These are phyloP conservation scores for Abscondita cerata DNA, from an alignment of 2,888 invertebrate species.

Conservation along the genomic window DNA sequence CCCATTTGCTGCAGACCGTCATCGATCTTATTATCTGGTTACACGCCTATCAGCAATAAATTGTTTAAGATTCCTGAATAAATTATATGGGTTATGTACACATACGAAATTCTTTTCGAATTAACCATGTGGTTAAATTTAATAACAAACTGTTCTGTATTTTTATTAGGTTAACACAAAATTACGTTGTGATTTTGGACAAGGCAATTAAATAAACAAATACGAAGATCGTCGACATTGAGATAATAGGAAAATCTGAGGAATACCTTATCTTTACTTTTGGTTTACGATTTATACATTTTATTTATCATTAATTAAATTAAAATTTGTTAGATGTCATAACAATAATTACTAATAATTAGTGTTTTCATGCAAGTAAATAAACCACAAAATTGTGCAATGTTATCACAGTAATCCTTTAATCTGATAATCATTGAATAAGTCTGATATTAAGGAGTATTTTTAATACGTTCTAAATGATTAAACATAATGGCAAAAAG, in stretches of 20 bases:
- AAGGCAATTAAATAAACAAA: background rate
- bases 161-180: conserved; percentile 4
- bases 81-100: conserved; percentile 1
- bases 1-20: conserved; percentile 4
- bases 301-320: background rate
- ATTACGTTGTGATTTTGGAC: conserved; percentile 7
- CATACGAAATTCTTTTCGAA: conserved; percentile 9
- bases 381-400: no score
- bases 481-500: no score
- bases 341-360: no score
- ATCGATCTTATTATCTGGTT: conserved; percentile 5
- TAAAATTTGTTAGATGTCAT: no score
- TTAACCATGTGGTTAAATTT: conserved; percentile 9
- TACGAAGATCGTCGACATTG: background rate
- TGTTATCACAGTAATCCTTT: no score
- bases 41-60: conserved; percentile 9
- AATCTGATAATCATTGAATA: no score
- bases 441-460: no score
- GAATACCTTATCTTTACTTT: background rate
- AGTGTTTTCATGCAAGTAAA: no score
- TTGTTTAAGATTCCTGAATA: conserved; percentile 12
- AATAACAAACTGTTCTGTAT: conserved; percentile 3
- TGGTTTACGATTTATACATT: conserved; percentile 2
- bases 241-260: background rate
- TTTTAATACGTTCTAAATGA: no score